phyloP scores from a whole-genome alignment of 2,797 vertebrate species.

The Chaunax sp. region DNA sequence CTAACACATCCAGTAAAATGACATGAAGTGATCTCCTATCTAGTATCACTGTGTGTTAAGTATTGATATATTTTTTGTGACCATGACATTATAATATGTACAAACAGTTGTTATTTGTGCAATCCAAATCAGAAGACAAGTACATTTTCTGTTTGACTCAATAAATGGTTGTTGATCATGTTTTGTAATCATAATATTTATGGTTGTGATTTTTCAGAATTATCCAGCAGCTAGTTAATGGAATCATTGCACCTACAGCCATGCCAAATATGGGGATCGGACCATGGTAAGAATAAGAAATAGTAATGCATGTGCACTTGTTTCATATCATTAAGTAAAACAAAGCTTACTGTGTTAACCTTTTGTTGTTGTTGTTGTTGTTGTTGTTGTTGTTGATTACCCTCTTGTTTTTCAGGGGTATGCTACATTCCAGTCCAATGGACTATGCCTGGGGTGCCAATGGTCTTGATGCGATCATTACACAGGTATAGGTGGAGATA shows the following conservation, averaged over 20 bases:
- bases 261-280: slow-evolving; percentile 95
- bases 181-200: not conserved
- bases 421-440: slow-evolving; percentile 98
- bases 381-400: slow-evolving; percentile 6
- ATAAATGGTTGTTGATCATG: slow-evolving; percentile 1
- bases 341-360: not conserved
- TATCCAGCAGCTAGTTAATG: slow-evolving; percentile 97
- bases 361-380: not conserved
- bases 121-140: not conserved
- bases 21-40: not conserved
- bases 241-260: slow-evolving; percentile 95
- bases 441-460: slow-evolving; percentile 98
- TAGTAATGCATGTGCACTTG: not conserved
- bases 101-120: not conserved
- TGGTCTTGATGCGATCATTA: slow-evolving; percentile 96
- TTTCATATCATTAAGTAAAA: not conserved
- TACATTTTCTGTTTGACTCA: slow-evolving; percentile 11
- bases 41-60: not conserved
- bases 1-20: not conserved
- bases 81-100: not conserved
- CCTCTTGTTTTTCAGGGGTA: slow-evolving; percentile 85
- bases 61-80: not conserved
- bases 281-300: slow-evolving; percentile 87
- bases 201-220: slow-evolving; percentile 83
- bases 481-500: slow-evolving; percentile 86